phyloP scores from a whole-genome alignment of 2,113 vertebrate species.

The Axis porcinus region DNA sequence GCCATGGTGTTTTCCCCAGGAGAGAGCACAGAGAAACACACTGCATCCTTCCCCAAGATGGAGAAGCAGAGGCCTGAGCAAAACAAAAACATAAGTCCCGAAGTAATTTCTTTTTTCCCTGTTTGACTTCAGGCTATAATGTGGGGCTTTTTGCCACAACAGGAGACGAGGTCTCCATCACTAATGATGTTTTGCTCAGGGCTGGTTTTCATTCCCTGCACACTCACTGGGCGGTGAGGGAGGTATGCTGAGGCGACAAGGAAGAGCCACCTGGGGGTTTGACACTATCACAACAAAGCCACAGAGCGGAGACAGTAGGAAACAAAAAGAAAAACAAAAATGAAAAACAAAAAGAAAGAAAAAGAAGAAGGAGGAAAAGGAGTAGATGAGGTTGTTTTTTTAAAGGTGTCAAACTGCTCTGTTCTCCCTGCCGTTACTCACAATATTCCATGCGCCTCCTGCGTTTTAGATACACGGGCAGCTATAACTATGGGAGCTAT shows the following conservation, averaged over 20 bases:
- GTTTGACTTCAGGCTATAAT: not conserved
- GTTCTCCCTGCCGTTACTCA: not conserved
- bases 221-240: not conserved
- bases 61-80: not conserved
- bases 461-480: slow-evolving; percentile 90
- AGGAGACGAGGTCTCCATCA: not conserved
- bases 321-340: not conserved
- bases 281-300: not conserved
- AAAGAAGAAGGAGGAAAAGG: not conserved
- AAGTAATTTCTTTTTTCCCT: not conserved
- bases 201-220: not conserved
- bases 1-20: not conserved
- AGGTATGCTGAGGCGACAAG: not conserved
- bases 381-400: not conserved
- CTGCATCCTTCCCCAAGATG: not conserved
- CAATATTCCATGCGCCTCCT: slow-evolving; percentile 6
- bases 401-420: not conserved
- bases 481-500: slow-evolving; percentile 97
- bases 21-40: not conserved
- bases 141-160: not conserved
- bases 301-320: not conserved
- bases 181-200: slow-evolving; percentile 20
- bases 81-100: not conserved
- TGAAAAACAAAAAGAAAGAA: not conserved
- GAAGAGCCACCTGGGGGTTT: not conserved